Conservation (phyloP, 2,797 vertebrate species). For the Sebastiscus tertius region DNA sequence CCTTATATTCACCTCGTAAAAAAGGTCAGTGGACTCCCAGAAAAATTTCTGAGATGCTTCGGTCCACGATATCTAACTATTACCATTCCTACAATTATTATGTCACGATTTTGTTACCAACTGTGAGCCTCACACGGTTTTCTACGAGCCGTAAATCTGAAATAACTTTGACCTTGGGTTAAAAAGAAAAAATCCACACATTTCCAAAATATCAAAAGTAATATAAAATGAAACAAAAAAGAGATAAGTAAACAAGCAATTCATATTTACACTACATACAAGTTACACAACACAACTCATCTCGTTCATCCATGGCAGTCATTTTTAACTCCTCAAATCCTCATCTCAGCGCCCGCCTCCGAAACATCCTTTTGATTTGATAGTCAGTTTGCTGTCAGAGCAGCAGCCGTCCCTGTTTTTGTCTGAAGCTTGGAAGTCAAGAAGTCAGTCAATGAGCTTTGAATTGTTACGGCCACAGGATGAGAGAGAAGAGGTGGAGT, state of each 20-base stretch:
- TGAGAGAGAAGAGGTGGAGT: conserved; percentile 42
- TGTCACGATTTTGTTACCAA: conserved; percentile 51
- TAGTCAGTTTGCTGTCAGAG: conserved; percentile 45
- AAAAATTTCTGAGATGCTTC: conserved; percentile 57
- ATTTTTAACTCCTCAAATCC: conserved; percentile 34
- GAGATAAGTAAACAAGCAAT: conserved; percentile 85
- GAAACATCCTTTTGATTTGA: conserved; percentile 58
- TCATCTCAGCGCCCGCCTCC: conserved; percentile 1
- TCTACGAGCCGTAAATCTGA: conserved; percentile 49
- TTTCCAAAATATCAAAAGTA: conserved; percentile 80
- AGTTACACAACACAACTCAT: conserved; percentile 66
- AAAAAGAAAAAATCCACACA: conserved; percentile 58
- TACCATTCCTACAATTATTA: conserved; percentile 66
- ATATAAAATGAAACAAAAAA: conserved; percentile 70
- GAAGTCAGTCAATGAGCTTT: conserved; percentile 62
- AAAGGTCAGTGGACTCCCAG: conserved; percentile 68
- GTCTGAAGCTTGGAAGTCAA: conserved; percentile 51
- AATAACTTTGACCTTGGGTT: conserved; percentile 57
- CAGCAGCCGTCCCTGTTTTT: conserved; percentile 13
- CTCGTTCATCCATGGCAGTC: conserved; percentile 65
- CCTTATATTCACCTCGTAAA: conserved; percentile 70
- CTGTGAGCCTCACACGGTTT: conserved; percentile 50
- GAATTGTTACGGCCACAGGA: conserved; percentile 48
- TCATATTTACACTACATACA: conserved; percentile 88
- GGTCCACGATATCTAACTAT: conserved; percentile 59